These are phyloP conservation scores for Perdita meconis DNA, from an alignment of 2,888 invertebrate genomes.

Conservation along the genomic window DNA sequence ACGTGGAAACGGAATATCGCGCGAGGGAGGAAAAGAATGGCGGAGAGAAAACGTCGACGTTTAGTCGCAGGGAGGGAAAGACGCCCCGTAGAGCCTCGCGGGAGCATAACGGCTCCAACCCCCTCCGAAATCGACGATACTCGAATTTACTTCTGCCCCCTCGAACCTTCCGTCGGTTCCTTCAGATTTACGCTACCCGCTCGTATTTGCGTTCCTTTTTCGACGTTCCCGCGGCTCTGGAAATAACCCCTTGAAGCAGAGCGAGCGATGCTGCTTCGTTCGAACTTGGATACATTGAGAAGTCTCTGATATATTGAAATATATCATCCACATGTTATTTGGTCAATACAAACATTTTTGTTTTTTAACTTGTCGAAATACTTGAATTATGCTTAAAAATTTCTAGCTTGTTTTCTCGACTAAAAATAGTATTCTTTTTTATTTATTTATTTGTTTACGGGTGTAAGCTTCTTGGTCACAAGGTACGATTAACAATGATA, in stretches of 20 bases:
- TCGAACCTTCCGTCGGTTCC: slow-evolving; percentile 23
- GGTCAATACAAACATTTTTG: no score
- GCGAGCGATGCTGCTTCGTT: no score
- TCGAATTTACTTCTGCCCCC: slow-evolving; percentile 42
- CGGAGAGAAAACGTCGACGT: slow-evolving; percentile 69
- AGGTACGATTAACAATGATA: no score
- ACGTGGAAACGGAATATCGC: slow-evolving; percentile 57
- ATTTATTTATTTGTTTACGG: no score
- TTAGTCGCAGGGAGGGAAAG: slow-evolving; percentile 58
- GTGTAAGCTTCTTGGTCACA: no score
- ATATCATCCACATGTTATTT: no score
- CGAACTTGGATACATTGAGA: no score
- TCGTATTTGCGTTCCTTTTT: slow-evolving; percentile 8
- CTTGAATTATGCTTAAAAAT: no score
- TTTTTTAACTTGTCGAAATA: no score
- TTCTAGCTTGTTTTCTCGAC: no score
- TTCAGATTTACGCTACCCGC: slow-evolving; percentile 14
- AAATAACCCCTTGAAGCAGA: not conserved
- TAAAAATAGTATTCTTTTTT: no score
- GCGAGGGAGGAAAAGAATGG: slow-evolving; percentile 52
- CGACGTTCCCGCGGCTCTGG: not conserved
- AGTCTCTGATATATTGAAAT: no score
- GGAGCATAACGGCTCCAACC: slow-evolving; percentile 53
- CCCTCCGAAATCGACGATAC: slow-evolving; percentile 53
- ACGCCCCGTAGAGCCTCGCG: slow-evolving; percentile 63